Percentiles rank a stretch among this genome's conserved stretches.
These are phyloP conservation scores for Phalangium opilio DNA, from an alignment of 2,888 invertebrate genomes.

Conservation along the genomic window DNA sequence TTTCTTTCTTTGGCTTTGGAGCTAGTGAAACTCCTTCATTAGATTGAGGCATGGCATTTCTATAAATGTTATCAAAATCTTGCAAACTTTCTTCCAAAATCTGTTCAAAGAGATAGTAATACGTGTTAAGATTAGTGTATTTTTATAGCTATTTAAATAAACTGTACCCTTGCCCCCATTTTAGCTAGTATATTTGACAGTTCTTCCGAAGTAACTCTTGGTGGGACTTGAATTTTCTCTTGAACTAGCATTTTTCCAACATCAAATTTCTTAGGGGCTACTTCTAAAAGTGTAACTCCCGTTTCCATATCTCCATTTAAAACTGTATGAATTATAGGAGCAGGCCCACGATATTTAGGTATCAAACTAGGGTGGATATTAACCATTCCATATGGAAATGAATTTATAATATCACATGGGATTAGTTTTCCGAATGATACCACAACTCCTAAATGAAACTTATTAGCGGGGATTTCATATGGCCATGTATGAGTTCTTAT, in stretches of 20 bases:
- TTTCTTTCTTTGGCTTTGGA: too few species aligned
- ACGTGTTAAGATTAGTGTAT: too few species aligned
- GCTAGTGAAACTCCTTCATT: too few species aligned
- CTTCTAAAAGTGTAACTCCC: slow-evolving; percentile 74
- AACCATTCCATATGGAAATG: slow-evolving; percentile 54
- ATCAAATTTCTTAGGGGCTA: slow-evolving; percentile 35
- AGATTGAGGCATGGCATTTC: too few species aligned
- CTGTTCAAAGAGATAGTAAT: too few species aligned
- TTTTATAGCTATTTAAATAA: too few species aligned
- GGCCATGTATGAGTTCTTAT: slow-evolving; percentile 50
- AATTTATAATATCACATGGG: slow-evolving; percentile 52
- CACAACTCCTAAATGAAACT: slow-evolving; percentile 72
- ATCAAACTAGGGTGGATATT: slow-evolving; percentile 86
- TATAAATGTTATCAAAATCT: too few species aligned
- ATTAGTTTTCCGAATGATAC: slow-evolving; percentile 89
- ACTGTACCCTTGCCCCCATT: too few species aligned
- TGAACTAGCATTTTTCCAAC: slow-evolving; percentile 18
- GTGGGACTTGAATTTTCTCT: slow-evolving; percentile 8
- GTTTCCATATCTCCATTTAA: slow-evolving; percentile 63
- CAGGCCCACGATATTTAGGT: slow-evolving; percentile 84
- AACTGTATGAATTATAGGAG: slow-evolving; percentile 72
- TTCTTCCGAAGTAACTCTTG: slow-evolving; percentile 35
- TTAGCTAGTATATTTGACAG: too few species aligned
- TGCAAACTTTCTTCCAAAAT: too few species aligned
- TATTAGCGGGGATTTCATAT: slow-evolving; percentile 32